Evolutionary conservation across 2,888 invertebrate species (phyloP), one percentile per base, ranked within the genome.

Genomic region (Pandemis corylana): DNA sequence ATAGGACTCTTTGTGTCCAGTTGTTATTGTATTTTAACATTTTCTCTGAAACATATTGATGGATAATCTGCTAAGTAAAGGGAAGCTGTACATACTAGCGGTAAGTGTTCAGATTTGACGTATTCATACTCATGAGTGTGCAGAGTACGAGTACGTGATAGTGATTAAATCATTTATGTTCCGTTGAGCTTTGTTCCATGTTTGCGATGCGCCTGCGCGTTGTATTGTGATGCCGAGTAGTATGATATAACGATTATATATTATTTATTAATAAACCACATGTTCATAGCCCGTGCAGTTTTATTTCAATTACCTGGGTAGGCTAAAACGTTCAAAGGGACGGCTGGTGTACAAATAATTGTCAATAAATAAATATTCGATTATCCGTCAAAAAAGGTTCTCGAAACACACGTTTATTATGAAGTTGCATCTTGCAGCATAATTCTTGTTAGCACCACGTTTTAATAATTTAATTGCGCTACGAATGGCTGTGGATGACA

Each of bases 261-360:
- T 89, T 90, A 88, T 89, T 90, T 90, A 90, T 90, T 90, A 85
- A 90, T 90, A 92, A 91, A 92, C 85, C 86, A 90, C 85, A 89
- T 88, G 90, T 91, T 90, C 89, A 85, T 88, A 87, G 68, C 68
- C 68, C 62, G 67, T 63, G n/a, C 76, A 78, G 83, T 86, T 81
- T 83, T 79, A 79, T 82, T 83, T 76, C 7, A 28, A 36, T 66
- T 7, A 62, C 62, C 7, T 28, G 56, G 10, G 12, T 46, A 46
- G 46, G 46, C 5, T 12, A 46, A 3, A 12, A 12, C 28, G 28
- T 36, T 36, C 28, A 36, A 2, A 36, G 28, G 28, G 1, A 36
- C 28, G 28, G 28, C 28, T 36, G 28, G 28, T 4, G 28, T 36
- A 36, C 28, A 4, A 36, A 36, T 36, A 36, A 36, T 36, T 36